phyloP scores from a whole-genome alignment of 2,888 invertebrate genomes.

The Clostera curtula region DNA sequence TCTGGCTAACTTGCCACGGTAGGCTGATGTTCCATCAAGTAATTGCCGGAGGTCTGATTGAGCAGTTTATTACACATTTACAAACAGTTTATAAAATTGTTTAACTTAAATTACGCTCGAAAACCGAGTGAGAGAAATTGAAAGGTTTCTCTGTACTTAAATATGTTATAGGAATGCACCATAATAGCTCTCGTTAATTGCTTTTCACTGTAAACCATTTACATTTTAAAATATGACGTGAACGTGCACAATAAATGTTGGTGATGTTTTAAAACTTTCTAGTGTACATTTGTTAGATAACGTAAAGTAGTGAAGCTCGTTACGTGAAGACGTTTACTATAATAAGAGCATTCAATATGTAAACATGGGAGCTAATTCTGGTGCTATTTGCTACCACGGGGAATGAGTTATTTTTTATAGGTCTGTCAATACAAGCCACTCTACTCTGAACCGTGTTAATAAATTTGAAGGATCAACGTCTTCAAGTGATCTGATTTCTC shows the following conservation, averaged over 20 bases:
- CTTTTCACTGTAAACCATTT: constrained; percentile 20
- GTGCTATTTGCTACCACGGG: constrained; percentile 22
- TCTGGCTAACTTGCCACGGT: too few species aligned
- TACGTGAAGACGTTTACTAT: constrained; percentile 23
- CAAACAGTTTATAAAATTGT: too few species aligned
- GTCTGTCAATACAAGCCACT: constrained; percentile 4
- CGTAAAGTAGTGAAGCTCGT: constrained; percentile 18
- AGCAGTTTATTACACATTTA: too few species aligned
- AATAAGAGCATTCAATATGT: constrained; percentile 20
- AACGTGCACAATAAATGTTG: constrained; percentile 27
- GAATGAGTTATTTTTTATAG: constrained; percentile 8
- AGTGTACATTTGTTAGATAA: constrained; percentile 22
- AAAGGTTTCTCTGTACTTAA: too few species aligned
- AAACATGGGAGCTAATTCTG: constrained; percentile 26
- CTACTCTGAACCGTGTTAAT: constrained; percentile 2
- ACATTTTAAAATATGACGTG: constrained; percentile 19
- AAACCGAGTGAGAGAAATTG: too few species aligned
- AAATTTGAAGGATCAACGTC: too few species aligned
- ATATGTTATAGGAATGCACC: too few species aligned
- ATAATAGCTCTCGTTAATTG: constrained; percentile 17
- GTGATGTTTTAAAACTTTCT: constrained; percentile 31
- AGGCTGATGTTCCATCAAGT: too few species aligned
- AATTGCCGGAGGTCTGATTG: too few species aligned
- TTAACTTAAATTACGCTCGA: too few species aligned
- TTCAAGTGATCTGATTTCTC: too few species aligned